Percentiles rank a stretch among this genome's conserved stretches.
These are phyloP conservation scores for Pygmarrhopalites habei DNA, from an alignment of 1,140 invertebrate genomes.

Conservation along the genomic window DNA sequence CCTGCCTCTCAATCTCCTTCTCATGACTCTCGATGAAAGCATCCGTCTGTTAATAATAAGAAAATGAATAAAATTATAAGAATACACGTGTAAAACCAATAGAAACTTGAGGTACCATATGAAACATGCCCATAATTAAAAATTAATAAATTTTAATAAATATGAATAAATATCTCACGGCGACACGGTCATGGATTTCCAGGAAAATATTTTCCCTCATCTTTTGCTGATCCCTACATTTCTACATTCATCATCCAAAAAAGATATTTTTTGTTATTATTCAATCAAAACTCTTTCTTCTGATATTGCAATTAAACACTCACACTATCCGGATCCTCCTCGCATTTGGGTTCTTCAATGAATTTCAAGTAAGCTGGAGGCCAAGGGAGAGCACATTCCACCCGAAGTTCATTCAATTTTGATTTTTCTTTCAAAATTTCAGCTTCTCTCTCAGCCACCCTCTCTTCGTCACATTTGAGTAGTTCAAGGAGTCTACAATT, in stretches of 20 bases:
- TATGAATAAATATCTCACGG: no score
- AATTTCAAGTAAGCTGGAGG: conserved; percentile 17
- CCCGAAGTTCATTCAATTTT: conserved; percentile 3
- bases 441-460: conserved; percentile 15
- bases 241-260: no score
- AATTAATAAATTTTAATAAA: no score
- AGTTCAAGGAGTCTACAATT: conserved; percentile 16
- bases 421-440: conserved; percentile 7
- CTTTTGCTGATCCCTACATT: conserved; percentile 5
- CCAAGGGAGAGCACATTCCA: background rate
- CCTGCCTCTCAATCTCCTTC: conserved; percentile 35
- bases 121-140: no score
- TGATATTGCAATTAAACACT: no score
- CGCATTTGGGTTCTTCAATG: conserved; percentile 19
- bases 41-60: no score
- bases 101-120: no score
- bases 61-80: no score
- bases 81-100: no score
- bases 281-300: no score
- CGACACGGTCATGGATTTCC: conserved; percentile 32
- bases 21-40: conserved; percentile 32
- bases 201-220: conserved; percentile 15
- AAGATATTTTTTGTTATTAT: no score
- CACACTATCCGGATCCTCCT: no score
- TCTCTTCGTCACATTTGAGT: conserved; percentile 17